phyloP scores from a whole-genome alignment of 2,888 invertebrate genomes.

The Phyllotreta striolata region DNA sequence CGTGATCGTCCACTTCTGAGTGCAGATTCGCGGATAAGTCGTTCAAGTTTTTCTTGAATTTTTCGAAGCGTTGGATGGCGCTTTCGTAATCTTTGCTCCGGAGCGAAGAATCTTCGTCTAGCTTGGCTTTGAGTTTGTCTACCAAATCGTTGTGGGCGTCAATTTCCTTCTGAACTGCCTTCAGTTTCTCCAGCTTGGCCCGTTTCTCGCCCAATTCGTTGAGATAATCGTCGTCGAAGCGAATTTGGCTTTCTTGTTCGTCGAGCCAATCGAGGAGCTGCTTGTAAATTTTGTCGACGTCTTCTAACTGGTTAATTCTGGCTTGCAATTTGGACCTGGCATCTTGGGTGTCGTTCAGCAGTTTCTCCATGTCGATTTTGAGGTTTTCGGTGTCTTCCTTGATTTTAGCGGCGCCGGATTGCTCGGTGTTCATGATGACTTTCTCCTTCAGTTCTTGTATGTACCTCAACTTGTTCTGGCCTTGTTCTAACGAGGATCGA shows the following conservation, averaged over 20 bases:
- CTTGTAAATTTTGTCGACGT: conserved; percentile 84
- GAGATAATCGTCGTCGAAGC: conserved; percentile 74
- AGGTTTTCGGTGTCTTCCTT: conserved; percentile 90
- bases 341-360: conserved; percentile 82
- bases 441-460: conserved; percentile 91
- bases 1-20: conserved; percentile 85
- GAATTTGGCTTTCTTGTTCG: conserved; percentile 85
- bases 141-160: conserved; percentile 80
- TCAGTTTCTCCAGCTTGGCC: conserved; percentile 87
- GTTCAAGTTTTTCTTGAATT: conserved; percentile 71
- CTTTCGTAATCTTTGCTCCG: conserved; percentile 71
- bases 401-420: conserved; percentile 86
- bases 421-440: conserved; percentile 92
- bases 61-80: conserved; percentile 75
- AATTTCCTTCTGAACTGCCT: conserved; percentile 82
- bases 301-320: conserved; percentile 82
- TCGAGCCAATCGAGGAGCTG: conserved; percentile 87
- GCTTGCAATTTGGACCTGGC: conserved; percentile 77
- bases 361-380: conserved; percentile 88
- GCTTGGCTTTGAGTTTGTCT: conserved; percentile 76
- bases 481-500: conserved; percentile 91
- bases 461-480: conserved; percentile 85
- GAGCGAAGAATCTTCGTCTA: conserved; percentile 68
- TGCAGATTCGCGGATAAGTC: conserved; percentile 77
- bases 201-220: conserved; percentile 92